Percentiles rank a stretch among this genome's conserved stretches.
These are phyloP conservation scores for Drosophila obscura DNA, from an alignment of 1,140 invertebrate genomes.

Conservation along the genomic window DNA sequence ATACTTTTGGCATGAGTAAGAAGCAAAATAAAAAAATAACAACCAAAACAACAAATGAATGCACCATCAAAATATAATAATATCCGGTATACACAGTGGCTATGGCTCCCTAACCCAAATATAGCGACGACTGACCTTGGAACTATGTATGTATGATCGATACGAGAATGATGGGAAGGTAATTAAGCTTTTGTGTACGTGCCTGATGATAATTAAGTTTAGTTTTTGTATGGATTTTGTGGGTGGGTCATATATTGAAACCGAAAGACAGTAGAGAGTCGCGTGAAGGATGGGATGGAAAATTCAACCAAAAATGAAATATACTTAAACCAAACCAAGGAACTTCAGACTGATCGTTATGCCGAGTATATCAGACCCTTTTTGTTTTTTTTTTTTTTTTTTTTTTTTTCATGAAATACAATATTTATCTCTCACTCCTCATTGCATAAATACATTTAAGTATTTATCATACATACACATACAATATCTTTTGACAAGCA, in stretches of 20 bases:
- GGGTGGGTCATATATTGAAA: neutral
- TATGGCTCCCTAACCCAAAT: slow-evolving; percentile 27
- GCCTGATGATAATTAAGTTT: neutral
- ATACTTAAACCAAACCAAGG: slow-evolving; percentile 7
- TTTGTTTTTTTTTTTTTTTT: too few relatives aligned
- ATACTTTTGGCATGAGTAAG: slow-evolving; percentile 39
- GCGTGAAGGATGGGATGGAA: slow-evolving; percentile 10
- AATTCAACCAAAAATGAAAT: slow-evolving; percentile 23
- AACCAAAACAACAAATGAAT: slow-evolving; percentile 45
- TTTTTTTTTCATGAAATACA: neutral
- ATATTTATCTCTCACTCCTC: slow-evolving; percentile 38
- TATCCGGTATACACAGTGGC: slow-evolving; percentile 24
- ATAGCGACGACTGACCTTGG: slow-evolving; percentile 34
- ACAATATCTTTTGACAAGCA: slow-evolving; percentile 29
- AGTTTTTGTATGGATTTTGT: neutral
- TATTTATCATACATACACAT: slow-evolving; percentile 21
- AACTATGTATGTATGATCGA: slow-evolving; percentile 22
- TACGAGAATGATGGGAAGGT: slow-evolving; percentile 15
- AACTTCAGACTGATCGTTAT: slow-evolving; percentile 12
- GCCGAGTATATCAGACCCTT: too few relatives aligned
- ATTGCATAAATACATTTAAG: slow-evolving; percentile 32
- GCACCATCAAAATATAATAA: slow-evolving; percentile 48
- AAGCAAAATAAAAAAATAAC: slow-evolving; percentile 37
- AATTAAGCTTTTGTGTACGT: slow-evolving; percentile 15
- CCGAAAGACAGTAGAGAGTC: neutral